Percentiles rank a stretch among this genome's conserved stretches.
These are phyloP conservation scores for Synergus umbraculus DNA, from an alignment of 2,888 invertebrate species.

Conservation along the genomic window DNA sequence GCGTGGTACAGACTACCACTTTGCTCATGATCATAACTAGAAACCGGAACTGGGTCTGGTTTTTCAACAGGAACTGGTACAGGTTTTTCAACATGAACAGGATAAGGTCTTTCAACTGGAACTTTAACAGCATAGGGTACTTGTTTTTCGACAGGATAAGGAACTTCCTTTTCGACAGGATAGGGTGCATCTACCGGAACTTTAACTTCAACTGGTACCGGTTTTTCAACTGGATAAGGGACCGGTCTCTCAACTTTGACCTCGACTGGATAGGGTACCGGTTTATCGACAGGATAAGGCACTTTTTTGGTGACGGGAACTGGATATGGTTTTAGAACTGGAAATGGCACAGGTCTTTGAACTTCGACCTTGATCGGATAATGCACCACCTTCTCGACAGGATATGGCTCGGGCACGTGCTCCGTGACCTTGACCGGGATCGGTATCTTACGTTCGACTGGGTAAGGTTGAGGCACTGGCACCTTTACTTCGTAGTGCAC, in stretches of 20 bases:
- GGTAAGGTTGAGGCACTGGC: constrained; percentile 85
- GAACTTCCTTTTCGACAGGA: constrained; percentile 83
- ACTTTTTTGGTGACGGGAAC: constrained; percentile 85
- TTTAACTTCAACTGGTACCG: constrained; percentile 75
- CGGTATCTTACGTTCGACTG: constrained; percentile 79
- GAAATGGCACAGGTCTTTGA: constrained; percentile 83
- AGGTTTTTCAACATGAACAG: constrained; percentile 75
- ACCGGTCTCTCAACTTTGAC: constrained; percentile 84
- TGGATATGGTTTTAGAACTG: constrained; percentile 78
- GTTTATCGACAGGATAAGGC: constrained; percentile 85
- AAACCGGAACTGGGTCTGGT: constrained; percentile 83
- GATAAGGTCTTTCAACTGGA: constrained; percentile 79
- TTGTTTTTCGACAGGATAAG: constrained; percentile 81
- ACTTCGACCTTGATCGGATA: constrained; percentile 83
- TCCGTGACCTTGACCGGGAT: constrained; percentile 84
- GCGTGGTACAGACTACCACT: constrained; percentile 20
- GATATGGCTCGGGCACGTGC: constrained; percentile 85
- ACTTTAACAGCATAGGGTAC: constrained; percentile 78
- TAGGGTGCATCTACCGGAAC: constrained; percentile 68
- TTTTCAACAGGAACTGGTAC: constrained; percentile 85
- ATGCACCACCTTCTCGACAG: constrained; percentile 85
- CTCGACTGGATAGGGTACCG: constrained; percentile 83
- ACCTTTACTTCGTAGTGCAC: constrained; percentile 86
- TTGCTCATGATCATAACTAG: constrained; percentile 60
- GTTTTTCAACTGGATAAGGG: constrained; percentile 80